These are phyloP conservation scores for Amphipyra berbera DNA, from an alignment of 2,888 invertebrate genomes.

Conservation along the genomic window DNA sequence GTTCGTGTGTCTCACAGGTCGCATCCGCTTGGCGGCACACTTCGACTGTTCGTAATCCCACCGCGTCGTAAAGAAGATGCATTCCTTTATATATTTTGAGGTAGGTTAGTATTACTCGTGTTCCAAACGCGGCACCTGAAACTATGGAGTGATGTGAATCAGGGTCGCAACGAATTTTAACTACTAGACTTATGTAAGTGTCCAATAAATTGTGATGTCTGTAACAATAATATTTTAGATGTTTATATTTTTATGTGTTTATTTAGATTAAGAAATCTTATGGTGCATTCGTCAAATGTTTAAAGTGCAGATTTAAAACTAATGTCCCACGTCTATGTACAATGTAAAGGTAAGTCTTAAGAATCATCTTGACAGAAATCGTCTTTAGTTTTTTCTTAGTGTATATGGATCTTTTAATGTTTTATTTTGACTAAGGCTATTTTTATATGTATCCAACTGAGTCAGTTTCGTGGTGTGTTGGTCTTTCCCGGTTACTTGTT, in stretches of 20 bases:
- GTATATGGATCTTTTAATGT: conserved; percentile 46
- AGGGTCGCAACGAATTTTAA: conserved; percentile 88
- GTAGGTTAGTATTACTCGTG: conserved; percentile 70
- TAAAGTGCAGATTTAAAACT: conserved; percentile 65
- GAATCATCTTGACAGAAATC: conserved; percentile 60
- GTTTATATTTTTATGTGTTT: conserved; percentile 89
- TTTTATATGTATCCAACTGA: conserved; percentile 52
- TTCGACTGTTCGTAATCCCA: conserved; percentile 83
- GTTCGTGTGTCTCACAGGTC: conserved; percentile 70
- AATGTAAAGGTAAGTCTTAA: conserved; percentile 60
- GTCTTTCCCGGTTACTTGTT: conserved; percentile 65
- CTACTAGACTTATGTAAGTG: conserved; percentile 82
- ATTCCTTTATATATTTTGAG: conserved; percentile 76
- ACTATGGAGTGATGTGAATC: conserved; percentile 69
- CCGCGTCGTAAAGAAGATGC: conserved; percentile 71
- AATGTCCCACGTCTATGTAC: conserved; percentile 55
- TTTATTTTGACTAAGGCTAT: conserved; percentile 58
- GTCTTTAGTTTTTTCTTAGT: conserved; percentile 46
- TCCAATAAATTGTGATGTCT: conserved; percentile 88
- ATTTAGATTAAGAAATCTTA: conserved; percentile 81
- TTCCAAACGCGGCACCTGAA: conserved; percentile 69
- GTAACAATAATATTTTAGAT: conserved; percentile 89
- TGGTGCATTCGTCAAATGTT: conserved; percentile 86
- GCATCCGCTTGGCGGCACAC: conserved; percentile 84
- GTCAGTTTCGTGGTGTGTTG: conserved; percentile 59